A percentile compares a stretch with the other conserved stretches of the same genome.
phyloP scores from a whole-genome alignment of 1,140 invertebrate species.

The Drosophila pseudoananassae region DNA sequence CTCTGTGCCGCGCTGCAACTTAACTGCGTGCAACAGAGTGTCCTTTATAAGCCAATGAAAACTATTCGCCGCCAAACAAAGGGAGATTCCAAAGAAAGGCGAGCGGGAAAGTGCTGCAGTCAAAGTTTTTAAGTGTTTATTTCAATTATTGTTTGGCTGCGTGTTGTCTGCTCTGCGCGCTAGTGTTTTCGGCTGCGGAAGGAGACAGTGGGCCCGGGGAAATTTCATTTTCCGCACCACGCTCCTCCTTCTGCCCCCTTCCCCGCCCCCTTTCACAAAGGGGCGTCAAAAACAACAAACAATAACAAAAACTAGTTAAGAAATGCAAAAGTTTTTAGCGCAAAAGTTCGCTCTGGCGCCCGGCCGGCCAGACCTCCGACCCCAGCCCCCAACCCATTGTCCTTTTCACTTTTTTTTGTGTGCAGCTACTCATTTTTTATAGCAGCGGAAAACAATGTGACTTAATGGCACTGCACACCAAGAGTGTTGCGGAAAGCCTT shows the following conservation, averaged over 20 bases:
- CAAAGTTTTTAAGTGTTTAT: slow-evolving; percentile 82
- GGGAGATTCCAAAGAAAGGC: slow-evolving; percentile 14
- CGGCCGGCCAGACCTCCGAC: slow-evolving; percentile 3
- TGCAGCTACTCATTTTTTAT: slow-evolving; percentile 78
- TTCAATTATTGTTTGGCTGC: slow-evolving; percentile 79
- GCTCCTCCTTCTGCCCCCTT: background rate
- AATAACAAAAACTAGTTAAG: slow-evolving; percentile 82
- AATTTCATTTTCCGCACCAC: slow-evolving; percentile 80
- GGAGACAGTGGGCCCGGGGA: slow-evolving; percentile 32
- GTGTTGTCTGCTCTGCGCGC: slow-evolving; percentile 36
- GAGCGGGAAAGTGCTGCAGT: slow-evolving; percentile 51
- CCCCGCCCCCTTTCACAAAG: slow-evolving; percentile 26
- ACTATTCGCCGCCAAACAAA: slow-evolving; percentile 58
- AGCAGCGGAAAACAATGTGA: slow-evolving; percentile 58
- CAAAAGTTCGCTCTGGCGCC: slow-evolving; percentile 59
- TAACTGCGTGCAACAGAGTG: slow-evolving; percentile 58
- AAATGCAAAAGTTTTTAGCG: slow-evolving; percentile 81
- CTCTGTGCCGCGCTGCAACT: slow-evolving; percentile 60
- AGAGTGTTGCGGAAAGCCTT: slow-evolving; percentile 2
- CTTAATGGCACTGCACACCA: slow-evolving; percentile 22
- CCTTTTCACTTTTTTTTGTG: slow-evolving; percentile 79
- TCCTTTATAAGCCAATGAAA: slow-evolving; percentile 41
- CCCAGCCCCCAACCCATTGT: slow-evolving; percentile 26
- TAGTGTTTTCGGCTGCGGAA: slow-evolving; percentile 17
- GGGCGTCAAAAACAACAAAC: slow-evolving; percentile 48